Base-by-base conservation (phyloP, 2,113 vertebrate genomes). In the Eubucco bourcierii region DNA sequence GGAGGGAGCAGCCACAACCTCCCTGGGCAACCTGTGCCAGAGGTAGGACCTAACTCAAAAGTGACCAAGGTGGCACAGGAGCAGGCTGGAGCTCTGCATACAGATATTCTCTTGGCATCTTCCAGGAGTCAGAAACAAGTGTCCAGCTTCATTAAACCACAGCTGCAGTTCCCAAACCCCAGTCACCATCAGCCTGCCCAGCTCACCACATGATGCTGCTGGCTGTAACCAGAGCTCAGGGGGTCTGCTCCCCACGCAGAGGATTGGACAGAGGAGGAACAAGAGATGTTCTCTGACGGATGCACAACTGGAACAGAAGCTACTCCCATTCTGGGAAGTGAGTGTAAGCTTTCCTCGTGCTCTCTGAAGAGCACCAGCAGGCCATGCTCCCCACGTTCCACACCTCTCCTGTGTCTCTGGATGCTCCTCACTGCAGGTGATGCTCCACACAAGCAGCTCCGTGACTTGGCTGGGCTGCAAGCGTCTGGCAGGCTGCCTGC, bases 321-420 rank as follows among this genome's bases (percentile, higher is more conserved):
- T 39, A 39, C 29, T 28, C 25, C 34, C 1, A 0, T 15, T 31
- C 65, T 28, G 39, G 34, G 31, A 21, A 0, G 6, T 0, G 0
- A 61, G 29, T 29, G 34, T 23, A 56, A 19, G 50, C n/a, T 41
- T 65, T 52, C 44, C 59, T 29, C 3, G 5, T 7, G 28, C 25
- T 73, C 71, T 47, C 71, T 44, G 29, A 37, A 33, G 15, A 52
- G 25, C 1, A n/a, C 27, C 16, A 27, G n/a, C 0, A 0, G 25
- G 33, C 5, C 15, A 15, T 1, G 1, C 17, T 87, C 37, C 55
- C 1, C 0, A 1, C 0, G 1, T 34, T 31, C 0, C 7, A 68
- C 41, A 27, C n/a, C 65, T 31, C 58, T 60, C 19, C 16, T 1
- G 44, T 14, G 7, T 2, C 41, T 18, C 34, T 1, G 3, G 67